Evolutionary conservation across 2,113 vertebrate species (phyloP).

Genomic region (Pao palembangensis): DNA sequence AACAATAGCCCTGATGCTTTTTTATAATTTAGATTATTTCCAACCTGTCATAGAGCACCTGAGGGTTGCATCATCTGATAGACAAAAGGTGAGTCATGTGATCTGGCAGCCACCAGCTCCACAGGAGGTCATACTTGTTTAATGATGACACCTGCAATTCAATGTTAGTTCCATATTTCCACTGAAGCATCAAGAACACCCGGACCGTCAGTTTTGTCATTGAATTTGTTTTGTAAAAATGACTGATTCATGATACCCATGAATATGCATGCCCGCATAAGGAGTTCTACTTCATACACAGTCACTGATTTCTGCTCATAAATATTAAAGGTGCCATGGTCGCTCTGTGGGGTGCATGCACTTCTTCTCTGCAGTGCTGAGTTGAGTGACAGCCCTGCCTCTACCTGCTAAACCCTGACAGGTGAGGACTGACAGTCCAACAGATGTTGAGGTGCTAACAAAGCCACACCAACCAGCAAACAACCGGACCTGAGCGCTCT

Average conservation of each 20-base stretch:
- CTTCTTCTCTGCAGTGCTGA: conserved; percentile 25
- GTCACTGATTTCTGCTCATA: conserved; percentile 23
- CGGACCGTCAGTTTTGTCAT: no score
- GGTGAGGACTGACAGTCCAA: conserved; percentile 62
- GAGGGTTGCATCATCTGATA: conserved; percentile 81
- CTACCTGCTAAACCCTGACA: conserved; percentile 47
- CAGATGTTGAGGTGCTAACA: conserved; percentile 61
- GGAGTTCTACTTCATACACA: conserved; percentile 18
- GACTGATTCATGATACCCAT: conserved; percentile 14
- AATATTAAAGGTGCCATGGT: conserved; percentile 45
- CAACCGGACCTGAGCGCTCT: conserved; percentile 40
- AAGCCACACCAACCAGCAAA: conserved; percentile 49
- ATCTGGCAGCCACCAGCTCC: conserved; percentile 83
- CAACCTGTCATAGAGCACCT: conserved; percentile 86
- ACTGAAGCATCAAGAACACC: background rate
- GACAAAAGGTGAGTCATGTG: conserved; percentile 82
- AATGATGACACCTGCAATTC: conserved; percentile 80
- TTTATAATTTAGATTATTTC: conserved; percentile 6
- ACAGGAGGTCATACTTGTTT: conserved; percentile 83
- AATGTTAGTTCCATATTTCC: background rate
- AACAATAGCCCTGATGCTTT: conserved; percentile 2
- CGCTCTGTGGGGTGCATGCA: conserved; percentile 26
- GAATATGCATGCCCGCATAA: conserved; percentile 24
- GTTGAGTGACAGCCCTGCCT: conserved; percentile 50
- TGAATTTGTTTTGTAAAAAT: background rate